phyloP scores from a whole-genome alignment of 1,140 invertebrate genomes.

The Campoletis sonorensis region DNA sequence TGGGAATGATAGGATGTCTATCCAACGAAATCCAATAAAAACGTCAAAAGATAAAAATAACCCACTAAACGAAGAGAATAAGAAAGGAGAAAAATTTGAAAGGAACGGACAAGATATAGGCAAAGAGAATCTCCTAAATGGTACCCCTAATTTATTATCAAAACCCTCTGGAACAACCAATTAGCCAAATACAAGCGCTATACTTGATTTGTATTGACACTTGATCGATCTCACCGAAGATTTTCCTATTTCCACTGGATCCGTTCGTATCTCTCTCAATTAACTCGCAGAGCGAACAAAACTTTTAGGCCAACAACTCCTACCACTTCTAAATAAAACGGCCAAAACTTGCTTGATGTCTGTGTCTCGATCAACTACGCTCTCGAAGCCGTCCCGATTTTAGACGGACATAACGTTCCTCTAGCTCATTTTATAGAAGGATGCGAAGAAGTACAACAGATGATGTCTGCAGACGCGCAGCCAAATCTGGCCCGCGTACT shows the following conservation, averaged over 20 bases:
- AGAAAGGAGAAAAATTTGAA: neutral
- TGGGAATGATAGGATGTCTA: constrained; percentile 9
- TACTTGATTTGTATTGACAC: no score
- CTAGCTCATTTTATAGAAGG: constrained; percentile 20
- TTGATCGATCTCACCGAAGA: neutral
- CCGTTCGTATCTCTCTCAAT: neutral
- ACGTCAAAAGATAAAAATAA: neutral
- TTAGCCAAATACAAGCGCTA: neutral
- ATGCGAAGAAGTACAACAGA: constrained; percentile 24
- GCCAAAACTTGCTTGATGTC: neutral
- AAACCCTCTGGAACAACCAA: neutral
- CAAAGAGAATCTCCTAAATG: neutral
- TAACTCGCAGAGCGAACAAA: neutral
- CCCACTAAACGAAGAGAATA: neutral
- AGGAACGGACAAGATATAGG: neutral
- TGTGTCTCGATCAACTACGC: constrained; percentile 31
- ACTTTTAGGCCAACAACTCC: neutral
- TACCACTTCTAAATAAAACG: neutral
- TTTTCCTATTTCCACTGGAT: neutral
- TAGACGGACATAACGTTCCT: constrained; percentile 6
- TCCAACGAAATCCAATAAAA: neutral
- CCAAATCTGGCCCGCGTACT: neutral
- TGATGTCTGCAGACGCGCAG: constrained; percentile 13
- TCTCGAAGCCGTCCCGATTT: constrained; percentile 20
- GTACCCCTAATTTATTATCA: neutral